Conservation (phyloP, 2,888 invertebrate genomes). For the Disparrhopalites patrizii region DNA sequence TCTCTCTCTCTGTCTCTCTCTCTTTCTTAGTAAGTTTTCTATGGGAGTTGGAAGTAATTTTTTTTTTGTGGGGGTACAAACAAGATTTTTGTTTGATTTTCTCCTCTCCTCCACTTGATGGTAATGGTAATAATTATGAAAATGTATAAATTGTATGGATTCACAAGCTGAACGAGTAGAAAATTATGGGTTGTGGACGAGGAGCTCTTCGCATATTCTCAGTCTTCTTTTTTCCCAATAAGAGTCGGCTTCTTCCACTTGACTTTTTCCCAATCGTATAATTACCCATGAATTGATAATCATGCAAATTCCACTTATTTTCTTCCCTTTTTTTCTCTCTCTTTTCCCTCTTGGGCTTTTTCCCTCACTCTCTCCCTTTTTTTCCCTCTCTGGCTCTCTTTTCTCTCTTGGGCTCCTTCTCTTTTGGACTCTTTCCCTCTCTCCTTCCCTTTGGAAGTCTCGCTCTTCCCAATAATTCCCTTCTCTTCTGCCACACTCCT, state of each 20-base stretch:
- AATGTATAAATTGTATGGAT: neutral
- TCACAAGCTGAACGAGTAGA: slow-evolving; percentile 1
- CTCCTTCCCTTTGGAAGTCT: too few species aligned
- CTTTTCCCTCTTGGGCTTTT: neutral
- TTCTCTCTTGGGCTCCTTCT: neutral
- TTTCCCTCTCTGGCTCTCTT: neutral
- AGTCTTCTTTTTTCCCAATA: neutral
- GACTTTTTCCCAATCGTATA: neutral
- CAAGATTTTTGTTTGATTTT: neutral
- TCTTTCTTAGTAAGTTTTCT: too few species aligned
- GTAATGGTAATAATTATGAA: neutral
- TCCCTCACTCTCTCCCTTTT: neutral
- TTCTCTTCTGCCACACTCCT: too few species aligned
- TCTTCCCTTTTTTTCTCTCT: neutral
- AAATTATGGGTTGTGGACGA: neutral
- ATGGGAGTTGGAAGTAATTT: too few species aligned
- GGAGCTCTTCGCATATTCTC: too few species aligned
- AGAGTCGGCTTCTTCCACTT: neutral
- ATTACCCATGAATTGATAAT: slow-evolving; percentile 3
- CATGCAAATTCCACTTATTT: neutral
- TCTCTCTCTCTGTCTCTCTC: too few species aligned
- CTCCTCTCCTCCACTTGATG: neutral
- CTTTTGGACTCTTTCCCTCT: neutral
- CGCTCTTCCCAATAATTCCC: too few species aligned
- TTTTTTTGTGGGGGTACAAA: too few species aligned